A percentile compares a stretch with the other conserved stretches of the same genome.
These are phyloP conservation scores for Ophion ventricosus DNA, from an alignment of 2,888 invertebrate species.

Conservation along the genomic window DNA sequence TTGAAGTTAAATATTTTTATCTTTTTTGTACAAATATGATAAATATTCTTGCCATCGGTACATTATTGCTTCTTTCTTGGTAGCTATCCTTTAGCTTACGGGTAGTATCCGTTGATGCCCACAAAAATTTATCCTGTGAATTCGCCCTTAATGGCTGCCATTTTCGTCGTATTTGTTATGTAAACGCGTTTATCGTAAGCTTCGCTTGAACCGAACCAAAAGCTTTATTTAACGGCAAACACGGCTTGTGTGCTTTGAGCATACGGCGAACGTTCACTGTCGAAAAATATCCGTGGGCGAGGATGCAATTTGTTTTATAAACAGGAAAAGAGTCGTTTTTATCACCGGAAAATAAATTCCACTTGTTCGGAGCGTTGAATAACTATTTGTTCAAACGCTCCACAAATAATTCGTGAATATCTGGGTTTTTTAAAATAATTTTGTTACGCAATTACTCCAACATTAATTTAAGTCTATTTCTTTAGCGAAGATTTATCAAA, in stretches of 20 bases:
- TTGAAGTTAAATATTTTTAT: too few relatives aligned
- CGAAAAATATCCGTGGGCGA: conserved; percentile 24
- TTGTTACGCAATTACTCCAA: background rate
- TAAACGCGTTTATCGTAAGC: conserved; percentile 70
- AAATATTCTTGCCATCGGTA: too few relatives aligned
- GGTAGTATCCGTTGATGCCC: background rate
- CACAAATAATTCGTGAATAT: background rate
- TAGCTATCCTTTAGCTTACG: too few relatives aligned
- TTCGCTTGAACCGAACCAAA: conserved; percentile 64
- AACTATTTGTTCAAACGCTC: background rate
- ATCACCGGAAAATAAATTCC: background rate
- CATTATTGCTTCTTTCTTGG: too few relatives aligned
- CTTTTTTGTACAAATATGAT: too few relatives aligned
- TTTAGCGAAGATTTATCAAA: too few relatives aligned
- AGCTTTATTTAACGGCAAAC: conserved; percentile 73
- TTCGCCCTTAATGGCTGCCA: conserved; percentile 64
- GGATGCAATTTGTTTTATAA: conserved; percentile 32
- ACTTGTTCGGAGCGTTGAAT: background rate
- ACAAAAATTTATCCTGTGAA: conserved; percentile 30
- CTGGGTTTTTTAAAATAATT: background rate
- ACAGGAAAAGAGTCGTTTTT: conserved; percentile 3
- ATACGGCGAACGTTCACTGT: conserved; percentile 39
- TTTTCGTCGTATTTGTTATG: conserved; percentile 66
- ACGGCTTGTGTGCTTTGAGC: conserved; percentile 57
- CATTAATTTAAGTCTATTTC: too few relatives aligned